Evolutionary conservation across 2,797 vertebrate species (phyloP).

Genomic region (Valencia hispanica): DNA sequence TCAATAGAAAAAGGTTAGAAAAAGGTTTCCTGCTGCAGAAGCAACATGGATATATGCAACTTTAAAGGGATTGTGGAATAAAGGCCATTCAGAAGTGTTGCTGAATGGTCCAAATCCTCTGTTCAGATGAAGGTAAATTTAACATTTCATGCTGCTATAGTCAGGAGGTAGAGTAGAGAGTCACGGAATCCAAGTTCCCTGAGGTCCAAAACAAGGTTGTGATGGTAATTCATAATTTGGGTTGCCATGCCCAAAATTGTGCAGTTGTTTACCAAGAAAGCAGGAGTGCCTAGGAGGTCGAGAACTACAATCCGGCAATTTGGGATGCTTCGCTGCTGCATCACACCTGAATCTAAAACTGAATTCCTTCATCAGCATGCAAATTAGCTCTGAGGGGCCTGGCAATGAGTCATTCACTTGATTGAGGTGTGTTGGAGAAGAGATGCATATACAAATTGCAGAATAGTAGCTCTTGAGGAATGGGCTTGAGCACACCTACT

Average conservation of each 20-base stretch:
- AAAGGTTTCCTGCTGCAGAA: too few species aligned
- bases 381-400: not conserved
- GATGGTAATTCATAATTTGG: not conserved
- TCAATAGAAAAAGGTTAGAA: not conserved
- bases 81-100: not conserved
- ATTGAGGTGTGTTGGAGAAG: not conserved
- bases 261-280: not conserved
- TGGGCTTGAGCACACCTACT: too few species aligned
- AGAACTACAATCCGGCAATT: not conserved
- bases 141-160: not conserved
- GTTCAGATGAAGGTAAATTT: not conserved
- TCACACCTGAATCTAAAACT: not conserved
- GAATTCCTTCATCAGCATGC: not conserved
- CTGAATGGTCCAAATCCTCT: not conserved
- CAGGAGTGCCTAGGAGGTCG: not conserved
- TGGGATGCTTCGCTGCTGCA: not conserved
- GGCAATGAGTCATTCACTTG: not conserved
- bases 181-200: not conserved
- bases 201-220: not conserved
- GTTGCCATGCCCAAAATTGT: too few species aligned
- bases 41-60: not conserved
- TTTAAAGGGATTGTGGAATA: not conserved
- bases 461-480: not conserved
- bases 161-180: not conserved
- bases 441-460: not conserved